Conservation (phyloP, 2,888 invertebrate genomes). For the Melinaea menophilus region DNA sequence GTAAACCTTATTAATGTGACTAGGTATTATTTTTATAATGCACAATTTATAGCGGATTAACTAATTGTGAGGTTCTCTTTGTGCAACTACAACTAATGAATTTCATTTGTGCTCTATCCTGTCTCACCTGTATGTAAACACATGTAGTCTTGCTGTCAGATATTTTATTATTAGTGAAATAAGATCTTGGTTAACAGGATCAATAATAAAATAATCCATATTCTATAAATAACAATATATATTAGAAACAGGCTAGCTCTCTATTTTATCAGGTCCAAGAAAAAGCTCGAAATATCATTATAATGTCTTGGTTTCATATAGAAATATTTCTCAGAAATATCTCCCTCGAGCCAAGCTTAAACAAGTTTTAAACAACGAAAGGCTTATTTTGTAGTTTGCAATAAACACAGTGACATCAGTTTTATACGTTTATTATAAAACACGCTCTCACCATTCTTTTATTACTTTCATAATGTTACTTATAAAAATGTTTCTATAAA, state of each 20-base stretch:
- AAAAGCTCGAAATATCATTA: no score
- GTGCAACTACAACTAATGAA: no score
- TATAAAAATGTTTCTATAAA: slow-evolving; percentile 40
- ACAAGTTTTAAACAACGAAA: slow-evolving; percentile 23
- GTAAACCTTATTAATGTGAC: slow-evolving; percentile 60
- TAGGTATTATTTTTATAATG: slow-evolving; percentile 28
- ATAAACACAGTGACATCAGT: slow-evolving; percentile 41
- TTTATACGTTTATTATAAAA: slow-evolving; percentile 46
- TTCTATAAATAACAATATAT: no score
- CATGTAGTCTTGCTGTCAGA: no score
- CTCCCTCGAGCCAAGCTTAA: slow-evolving; percentile 8
- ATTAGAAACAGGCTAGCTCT: no score
- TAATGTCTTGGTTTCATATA: neutral
- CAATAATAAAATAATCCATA: no score
- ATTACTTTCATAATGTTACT: slow-evolving; percentile 46
- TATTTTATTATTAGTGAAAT: no score
- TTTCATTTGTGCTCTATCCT: no score
- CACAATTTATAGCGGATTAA: slow-evolving; percentile 28
- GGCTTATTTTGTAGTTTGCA: slow-evolving; percentile 28
- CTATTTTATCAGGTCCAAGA: no score
- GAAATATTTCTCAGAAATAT: slow-evolving; percentile 8
- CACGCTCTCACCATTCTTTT: slow-evolving; percentile 39
- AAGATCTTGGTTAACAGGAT: no score
- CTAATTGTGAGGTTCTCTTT: slow-evolving; percentile 16
- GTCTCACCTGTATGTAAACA: no score